Evolutionary conservation across 2,797 vertebrate species (phyloP).

Genomic region (Scomberomorus guttatus): DNA sequence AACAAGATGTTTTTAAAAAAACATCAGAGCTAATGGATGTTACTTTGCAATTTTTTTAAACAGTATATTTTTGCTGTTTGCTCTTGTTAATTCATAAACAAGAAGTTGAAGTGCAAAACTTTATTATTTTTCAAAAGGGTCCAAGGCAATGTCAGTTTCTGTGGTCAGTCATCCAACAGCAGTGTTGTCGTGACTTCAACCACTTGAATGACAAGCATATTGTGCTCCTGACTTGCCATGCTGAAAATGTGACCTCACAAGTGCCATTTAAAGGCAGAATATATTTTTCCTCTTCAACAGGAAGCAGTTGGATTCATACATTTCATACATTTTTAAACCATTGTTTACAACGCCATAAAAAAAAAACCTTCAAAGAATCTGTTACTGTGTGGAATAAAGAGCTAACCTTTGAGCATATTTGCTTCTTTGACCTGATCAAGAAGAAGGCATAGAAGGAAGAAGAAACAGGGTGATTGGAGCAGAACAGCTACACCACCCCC

Average conservation of each 20-base stretch:
- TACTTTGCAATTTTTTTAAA: no score
- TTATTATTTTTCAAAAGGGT: not conserved
- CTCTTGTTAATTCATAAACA: no score
- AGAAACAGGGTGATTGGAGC: constrained; percentile 21
- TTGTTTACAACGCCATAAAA: constrained; percentile 33
- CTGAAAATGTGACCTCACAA: constrained; percentile 11
- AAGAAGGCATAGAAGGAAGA: constrained; percentile 8
- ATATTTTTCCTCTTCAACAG: constrained; percentile 17
- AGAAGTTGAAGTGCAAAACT: no score
- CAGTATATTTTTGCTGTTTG: no score
- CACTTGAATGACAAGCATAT: not conserved
- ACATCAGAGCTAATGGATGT: no score
- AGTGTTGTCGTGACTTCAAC: not conserved
- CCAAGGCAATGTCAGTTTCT: not conserved
- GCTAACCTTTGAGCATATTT: constrained; percentile 31
- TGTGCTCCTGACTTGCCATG: not conserved
- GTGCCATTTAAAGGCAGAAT: not conserved
- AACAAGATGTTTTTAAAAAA: no score
- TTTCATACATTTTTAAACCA: constrained; percentile 44
- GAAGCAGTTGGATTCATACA: constrained; percentile 1
- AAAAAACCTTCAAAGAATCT: not conserved
- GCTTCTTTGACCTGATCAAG: constrained; percentile 43
- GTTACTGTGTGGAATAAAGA: constrained; percentile 18
- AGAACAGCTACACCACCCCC: constrained; percentile 13
- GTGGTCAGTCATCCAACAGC: constrained; percentile 17